Evolutionary conservation across 2,888 invertebrate genomes (phyloP).

Genomic region (Beris chalybata): DNA sequence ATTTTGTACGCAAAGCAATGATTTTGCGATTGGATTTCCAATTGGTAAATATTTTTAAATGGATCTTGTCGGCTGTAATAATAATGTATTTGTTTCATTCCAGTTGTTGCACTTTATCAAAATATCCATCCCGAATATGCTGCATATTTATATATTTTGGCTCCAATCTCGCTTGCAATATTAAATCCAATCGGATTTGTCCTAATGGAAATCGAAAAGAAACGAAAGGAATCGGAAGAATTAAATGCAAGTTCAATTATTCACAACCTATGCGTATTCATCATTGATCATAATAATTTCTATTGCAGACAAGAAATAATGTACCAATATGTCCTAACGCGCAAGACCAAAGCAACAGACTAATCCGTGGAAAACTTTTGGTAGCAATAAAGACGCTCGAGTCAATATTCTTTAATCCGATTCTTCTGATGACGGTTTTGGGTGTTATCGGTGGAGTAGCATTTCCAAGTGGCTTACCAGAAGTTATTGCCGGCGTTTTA

Average conservation of each 20-base stretch:
- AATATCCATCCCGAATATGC: slow-evolving; percentile 87
- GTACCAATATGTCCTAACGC: slow-evolving; percentile 49
- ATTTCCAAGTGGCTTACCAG: slow-evolving; percentile 77
- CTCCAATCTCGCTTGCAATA: slow-evolving; percentile 90
- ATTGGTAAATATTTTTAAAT: slow-evolving; percentile 62
- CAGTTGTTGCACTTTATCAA: slow-evolving; percentile 83
- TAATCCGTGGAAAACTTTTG: slow-evolving; percentile 46
- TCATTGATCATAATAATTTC: background rate
- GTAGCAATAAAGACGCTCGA: slow-evolving; percentile 60
- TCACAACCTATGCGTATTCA: slow-evolving; percentile 4
- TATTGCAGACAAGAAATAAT: slow-evolving; percentile 34
- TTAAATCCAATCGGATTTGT: slow-evolving; percentile 91
- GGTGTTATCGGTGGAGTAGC: slow-evolving; percentile 83
- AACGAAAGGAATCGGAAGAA: slow-evolving; percentile 44
- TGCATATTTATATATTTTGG: slow-evolving; percentile 87
- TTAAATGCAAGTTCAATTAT: slow-evolving; percentile 42
- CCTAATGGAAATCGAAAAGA: slow-evolving; percentile 76
- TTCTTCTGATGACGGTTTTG: slow-evolving; percentile 89
- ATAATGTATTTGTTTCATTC: slow-evolving; percentile 1
- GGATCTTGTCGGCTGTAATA: background rate
- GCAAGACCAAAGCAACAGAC: slow-evolving; percentile 47
- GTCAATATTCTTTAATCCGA: slow-evolving; percentile 83
- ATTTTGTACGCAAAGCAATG: slow-evolving; percentile 96
- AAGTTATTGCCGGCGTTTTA: slow-evolving; percentile 72
- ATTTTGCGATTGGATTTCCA: slow-evolving; percentile 95